phyloP scores from a whole-genome alignment of 2,797 vertebrate species.

The Cynopterus sphinx region DNA sequence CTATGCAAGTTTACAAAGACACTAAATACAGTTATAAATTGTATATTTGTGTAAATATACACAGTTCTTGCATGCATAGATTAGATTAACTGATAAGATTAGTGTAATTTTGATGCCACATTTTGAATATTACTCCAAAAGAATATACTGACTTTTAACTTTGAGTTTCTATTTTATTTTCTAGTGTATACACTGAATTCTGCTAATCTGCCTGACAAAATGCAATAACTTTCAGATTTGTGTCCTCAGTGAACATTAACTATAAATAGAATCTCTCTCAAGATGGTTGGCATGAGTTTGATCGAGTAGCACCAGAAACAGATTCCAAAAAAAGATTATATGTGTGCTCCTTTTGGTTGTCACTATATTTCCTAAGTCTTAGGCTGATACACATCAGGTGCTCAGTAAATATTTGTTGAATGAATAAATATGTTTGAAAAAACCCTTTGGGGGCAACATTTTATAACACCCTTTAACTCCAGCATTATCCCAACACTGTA shows the following conservation, averaged over 20 bases:
- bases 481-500: not conserved
- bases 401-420: not conserved
- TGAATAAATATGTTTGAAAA: slow-evolving; percentile 13
- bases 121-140: slow-evolving; percentile 37
- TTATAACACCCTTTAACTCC: not conserved
- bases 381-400: not conserved
- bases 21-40: not conserved
- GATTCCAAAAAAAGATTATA: not conserved
- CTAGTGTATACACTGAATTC: not conserved
- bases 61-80: not conserved
- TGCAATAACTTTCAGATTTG: slow-evolving; percentile 52
- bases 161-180: slow-evolving; percentile 42
- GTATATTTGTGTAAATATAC: not conserved
- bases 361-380: not conserved
- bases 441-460: not conserved
- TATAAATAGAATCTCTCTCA: slow-evolving; percentile 39
- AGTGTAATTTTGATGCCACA: not conserved
- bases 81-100: not conserved
- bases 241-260: slow-evolving; percentile 44
- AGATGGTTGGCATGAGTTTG: slow-evolving; percentile 2
- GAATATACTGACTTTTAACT: not conserved
- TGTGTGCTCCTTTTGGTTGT: not conserved
- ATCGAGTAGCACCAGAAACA: slow-evolving; percentile 37
- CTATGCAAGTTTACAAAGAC: not conserved
- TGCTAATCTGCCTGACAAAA: slow-evolving; percentile 13